Conservation (phyloP, 2,888 invertebrate genomes). For the Metalampra italica region DNA sequence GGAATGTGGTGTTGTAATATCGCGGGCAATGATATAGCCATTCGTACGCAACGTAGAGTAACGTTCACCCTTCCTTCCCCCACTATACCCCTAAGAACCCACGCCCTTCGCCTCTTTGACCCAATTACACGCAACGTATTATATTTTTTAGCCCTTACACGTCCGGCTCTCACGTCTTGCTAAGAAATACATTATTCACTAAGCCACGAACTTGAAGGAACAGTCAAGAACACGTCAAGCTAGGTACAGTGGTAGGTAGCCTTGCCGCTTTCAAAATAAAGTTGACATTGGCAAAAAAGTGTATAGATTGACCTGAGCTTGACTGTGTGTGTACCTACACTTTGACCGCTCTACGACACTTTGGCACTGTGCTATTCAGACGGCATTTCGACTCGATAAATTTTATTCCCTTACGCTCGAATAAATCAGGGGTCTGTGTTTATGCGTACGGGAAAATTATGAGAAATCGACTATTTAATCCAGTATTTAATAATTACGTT, state of each 20-base stretch:
- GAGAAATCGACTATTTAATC: no score
- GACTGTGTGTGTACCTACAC: no score
- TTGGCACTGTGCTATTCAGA: neutral
- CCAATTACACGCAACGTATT: constrained; percentile 49
- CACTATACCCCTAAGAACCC: constrained; percentile 40
- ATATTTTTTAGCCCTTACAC: constrained; percentile 6
- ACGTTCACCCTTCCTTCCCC: constrained; percentile 35
- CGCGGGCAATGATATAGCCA: constrained; percentile 56
- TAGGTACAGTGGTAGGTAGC: no score
- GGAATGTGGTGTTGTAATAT: constrained; percentile 65
- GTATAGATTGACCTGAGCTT: no score
- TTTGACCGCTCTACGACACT: neutral
- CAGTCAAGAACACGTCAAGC: no score
- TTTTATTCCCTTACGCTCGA: neutral
- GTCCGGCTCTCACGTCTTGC: constrained; percentile 1
- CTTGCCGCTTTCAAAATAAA: no score
- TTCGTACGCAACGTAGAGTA: constrained; percentile 60
- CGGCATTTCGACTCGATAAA: constrained; percentile 3
- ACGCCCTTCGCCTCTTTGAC: constrained; percentile 60
- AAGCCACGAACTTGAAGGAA: neutral
- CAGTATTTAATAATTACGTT: no score
- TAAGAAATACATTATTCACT: constrained; percentile 9
- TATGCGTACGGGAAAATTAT: no score
- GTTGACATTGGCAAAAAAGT: no score
- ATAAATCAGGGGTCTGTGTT: neutral